Base-by-base conservation (phyloP, 2,113 vertebrate genomes). In the Bufo bufo region DNA sequence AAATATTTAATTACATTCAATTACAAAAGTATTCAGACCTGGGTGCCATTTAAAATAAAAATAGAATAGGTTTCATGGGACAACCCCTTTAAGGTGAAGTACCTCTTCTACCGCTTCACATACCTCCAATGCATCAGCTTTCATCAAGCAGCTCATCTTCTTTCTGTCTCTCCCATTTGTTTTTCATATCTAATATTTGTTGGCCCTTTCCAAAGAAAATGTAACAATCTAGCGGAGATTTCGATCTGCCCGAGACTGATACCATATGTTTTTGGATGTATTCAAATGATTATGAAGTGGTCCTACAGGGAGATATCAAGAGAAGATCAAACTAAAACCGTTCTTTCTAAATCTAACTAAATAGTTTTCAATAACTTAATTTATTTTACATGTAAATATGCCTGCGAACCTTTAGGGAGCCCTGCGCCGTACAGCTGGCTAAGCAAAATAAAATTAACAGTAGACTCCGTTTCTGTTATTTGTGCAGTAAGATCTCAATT, bases 341-440 rank as follows among this genome's bases (percentile, higher is more conserved):
- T 84, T 85, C 54, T 77, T 59, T 61, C 84, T 74, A 61, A 85
- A 85, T 61, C 84, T 77, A 77, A 77, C 69, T 85, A 88, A 88
- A 83, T 83, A 75, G 79, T 88, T 88, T 88, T 58, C 66, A 82
- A 84, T 77, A 84, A 75, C 71, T 65, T 77, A 88, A 88, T 88
- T 75, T 83, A 84, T 88, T 88, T 88, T 88, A 77, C 81, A 88
- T 83, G 81, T 88, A 83, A 88, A 88, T 88, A 88, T 47, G 81
- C 23, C 52, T 66, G 61, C 75, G 71, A 66, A 66, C 87, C 87
- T 84, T 88, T 66, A 88, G 87, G 87, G 87, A 88, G 81, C 23
- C 69, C 74, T 14, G 79, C 59, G 33, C 74, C 54, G 66, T 77
- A 19, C 45, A 59, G 58, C 71, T 61, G 71, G 49, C 16, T 65